Evolutionary conservation across 2,113 vertebrate genomes (phyloP), one percentile per base, ranked within the genome.

Genomic region (Forbesichthys papilliferus): DNA sequence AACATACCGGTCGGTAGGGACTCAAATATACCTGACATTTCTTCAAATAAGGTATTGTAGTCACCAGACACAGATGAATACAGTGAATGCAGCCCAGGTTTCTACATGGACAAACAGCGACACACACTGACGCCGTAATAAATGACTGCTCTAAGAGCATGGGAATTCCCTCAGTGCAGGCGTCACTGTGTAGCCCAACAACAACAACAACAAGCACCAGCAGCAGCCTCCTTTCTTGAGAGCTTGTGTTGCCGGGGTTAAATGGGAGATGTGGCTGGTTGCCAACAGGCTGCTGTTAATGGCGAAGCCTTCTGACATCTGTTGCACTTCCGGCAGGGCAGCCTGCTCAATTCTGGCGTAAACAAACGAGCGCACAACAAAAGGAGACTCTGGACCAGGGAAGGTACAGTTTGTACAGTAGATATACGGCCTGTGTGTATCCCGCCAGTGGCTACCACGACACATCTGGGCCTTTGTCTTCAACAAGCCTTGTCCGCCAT

Each of bases 221-320:
- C 82, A 9, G 9, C 49, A 52, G 84, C 84, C 85, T 14, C 48
- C 61, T 9, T 80, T 84, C 82, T 80, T 82, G 78, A 78, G 84
- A 82, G 69, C 59, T 42, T 1, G 36, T 42, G 59, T 61, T 51
- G 68, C 64, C 46, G 64, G 75, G 66, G 75, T 53, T 74, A 69
- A 69, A 83, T 56, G 59, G n/a, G 48, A 66, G 34, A 79, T 51
- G 11, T 83, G 86, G 76, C 73, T n/a, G 56, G 61, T 47, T 64
- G 77, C 83, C 77, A 77, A 66, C 11, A 51, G 12, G n/a, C 42
- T 16, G 27, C 11, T 33, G 13, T 61, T 27, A 47, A 11, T 57
- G 36, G 36, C 36, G 36, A 8, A 42, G 36, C 36, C 36, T 42
- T 5, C 36, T 42, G 36, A 42, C 36, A 42, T 42, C 36, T 42